Percentiles rank a stretch among this genome's conserved stretches.
Conservation (phyloP, 2,113 vertebrate species). For the Cranoglanis bouderius region DNA sequence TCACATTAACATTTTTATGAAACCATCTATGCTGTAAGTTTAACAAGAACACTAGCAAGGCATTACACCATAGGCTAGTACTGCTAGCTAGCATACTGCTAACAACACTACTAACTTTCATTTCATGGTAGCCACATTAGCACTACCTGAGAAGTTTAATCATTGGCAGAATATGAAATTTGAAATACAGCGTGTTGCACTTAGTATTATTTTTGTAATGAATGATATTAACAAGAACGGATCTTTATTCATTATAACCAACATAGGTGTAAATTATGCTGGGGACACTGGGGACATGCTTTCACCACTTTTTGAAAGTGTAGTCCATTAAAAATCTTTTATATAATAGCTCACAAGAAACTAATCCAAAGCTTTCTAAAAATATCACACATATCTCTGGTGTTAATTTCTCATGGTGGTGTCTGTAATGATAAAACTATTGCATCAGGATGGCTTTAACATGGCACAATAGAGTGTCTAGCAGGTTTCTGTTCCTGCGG, state of each 20-base stretch:
- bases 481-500: neutral
- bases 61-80: neutral
- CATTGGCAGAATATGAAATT: neutral
- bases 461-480: neutral
- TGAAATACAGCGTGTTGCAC: neutral
- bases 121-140: neutral
- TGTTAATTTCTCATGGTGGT: neutral
- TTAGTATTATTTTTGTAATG: neutral
- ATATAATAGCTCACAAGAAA: neutral
- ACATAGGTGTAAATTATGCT: neutral
- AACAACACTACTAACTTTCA: conserved; percentile 16
- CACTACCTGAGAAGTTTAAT: neutral
- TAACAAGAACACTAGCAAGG: conserved; percentile 4
- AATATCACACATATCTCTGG: neutral
- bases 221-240: neutral
- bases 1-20: neutral
- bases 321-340: neutral
- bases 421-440: neutral
- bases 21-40: neutral
- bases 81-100: conserved; percentile 14
- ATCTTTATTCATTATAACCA: neutral
- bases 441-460: neutral
- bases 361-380: neutral
- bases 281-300: neutral
- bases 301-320: neutral